Conservation (phyloP, 2,113 vertebrate genomes). For the Cariama cristata region DNA sequence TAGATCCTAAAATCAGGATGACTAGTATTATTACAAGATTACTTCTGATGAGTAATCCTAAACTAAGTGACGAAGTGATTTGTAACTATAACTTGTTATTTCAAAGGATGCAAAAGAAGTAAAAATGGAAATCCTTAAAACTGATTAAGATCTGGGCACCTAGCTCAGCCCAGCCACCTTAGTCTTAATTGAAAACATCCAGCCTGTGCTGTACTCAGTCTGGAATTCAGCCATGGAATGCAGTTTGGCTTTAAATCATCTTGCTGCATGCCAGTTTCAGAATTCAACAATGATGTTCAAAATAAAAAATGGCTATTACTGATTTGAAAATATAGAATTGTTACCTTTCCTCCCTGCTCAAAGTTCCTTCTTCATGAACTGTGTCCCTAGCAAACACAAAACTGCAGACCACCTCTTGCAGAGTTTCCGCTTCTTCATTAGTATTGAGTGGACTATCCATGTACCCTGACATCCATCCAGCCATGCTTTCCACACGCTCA, state of each 20-base stretch:
- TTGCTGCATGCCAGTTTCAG: neutral
- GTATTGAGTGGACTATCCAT: neutral
- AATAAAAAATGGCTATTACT: neutral
- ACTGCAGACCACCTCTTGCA: neutral
- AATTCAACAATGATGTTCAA: neutral
- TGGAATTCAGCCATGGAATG: neutral
- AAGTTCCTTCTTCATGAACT: neutral
- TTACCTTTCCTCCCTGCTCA: neutral
- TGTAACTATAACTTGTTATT: neutral
- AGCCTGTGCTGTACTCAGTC: neutral
- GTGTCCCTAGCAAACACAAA: neutral
- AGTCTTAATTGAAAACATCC: neutral
- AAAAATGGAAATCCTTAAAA: neutral
- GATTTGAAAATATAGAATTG: neutral
- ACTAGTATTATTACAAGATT: neutral
- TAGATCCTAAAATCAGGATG: neutral
- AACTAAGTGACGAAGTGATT: neutral
- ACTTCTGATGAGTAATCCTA: neutral
- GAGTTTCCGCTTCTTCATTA: constrained; percentile 12
- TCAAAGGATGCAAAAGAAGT: neutral
- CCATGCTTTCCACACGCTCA: neutral
- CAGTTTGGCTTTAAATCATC: neutral
- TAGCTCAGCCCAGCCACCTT: neutral
- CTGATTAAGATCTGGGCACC: neutral
- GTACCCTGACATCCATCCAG: neutral